These are phyloP conservation scores for Umimayanthus kanabou DNA, from an alignment of 92 coral and sea anemone species.

Conservation along the genomic window DNA sequence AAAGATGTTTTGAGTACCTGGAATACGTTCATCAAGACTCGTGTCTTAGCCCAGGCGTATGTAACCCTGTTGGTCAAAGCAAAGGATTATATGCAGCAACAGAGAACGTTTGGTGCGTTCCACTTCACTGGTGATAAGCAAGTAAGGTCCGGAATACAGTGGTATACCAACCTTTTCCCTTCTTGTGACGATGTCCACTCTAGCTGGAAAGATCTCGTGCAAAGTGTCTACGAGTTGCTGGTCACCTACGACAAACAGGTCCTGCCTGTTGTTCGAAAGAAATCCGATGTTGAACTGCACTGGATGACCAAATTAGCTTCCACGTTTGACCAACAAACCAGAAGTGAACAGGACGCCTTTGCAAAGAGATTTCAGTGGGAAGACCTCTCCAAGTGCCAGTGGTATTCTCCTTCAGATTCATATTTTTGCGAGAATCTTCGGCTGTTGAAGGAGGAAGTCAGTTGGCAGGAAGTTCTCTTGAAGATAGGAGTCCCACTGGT, in stretches of 20 bases:
- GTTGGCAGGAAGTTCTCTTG: conserved; percentile 19
- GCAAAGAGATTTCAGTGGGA: not conserved
- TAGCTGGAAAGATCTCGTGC: conserved; percentile 13
- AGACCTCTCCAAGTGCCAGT: conserved; percentile 17
- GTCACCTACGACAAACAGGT: conserved; percentile 9
- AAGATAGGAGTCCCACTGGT: conserved; percentile 35
- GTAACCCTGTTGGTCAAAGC: conserved; percentile 41
- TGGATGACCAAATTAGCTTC: not conserved
- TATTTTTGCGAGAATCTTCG: conserved; percentile 5
- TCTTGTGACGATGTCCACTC: not conserved
- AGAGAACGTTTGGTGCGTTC: not conserved
- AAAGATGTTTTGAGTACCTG: conserved; percentile 24
- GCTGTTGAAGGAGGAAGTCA: not conserved
- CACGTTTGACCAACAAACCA: conserved; percentile 8
- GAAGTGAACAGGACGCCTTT: not conserved
- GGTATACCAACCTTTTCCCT: conserved; percentile 49
- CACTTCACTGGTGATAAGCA: conserved; percentile 25
- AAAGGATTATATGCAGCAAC: conserved; percentile 22
- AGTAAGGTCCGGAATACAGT: conserved; percentile 10
- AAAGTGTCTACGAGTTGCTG: conserved; percentile 21
- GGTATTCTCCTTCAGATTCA: conserved; percentile 38
- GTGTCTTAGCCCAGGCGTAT: conserved; percentile 45
- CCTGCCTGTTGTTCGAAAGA: conserved; percentile 36
- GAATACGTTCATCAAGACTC: conserved; percentile 36
- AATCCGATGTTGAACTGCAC: not conserved